phyloP scores from a whole-genome alignment of 2,113 vertebrate genomes.

The Pungitius pungitius region DNA sequence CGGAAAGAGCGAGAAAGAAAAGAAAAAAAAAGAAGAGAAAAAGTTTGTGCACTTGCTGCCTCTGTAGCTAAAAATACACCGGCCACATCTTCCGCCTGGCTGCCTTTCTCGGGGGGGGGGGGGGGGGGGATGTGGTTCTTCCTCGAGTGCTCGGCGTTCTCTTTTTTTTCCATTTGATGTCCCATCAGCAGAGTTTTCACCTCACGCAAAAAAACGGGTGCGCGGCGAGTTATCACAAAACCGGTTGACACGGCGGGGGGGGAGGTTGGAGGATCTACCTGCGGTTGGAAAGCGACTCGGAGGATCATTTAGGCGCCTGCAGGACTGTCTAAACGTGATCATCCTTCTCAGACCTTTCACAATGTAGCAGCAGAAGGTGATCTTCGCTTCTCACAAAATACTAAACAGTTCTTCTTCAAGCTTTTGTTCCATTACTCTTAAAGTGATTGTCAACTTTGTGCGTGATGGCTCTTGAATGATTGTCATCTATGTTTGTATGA shows the following conservation, averaged over 20 bases:
- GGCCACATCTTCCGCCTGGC: conserved; percentile 67
- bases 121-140: conserved; percentile 60
- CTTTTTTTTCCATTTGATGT: conserved; percentile 59
- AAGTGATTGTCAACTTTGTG: background rate
- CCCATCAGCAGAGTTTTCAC: conserved; percentile 26
- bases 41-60: conserved; percentile 74
- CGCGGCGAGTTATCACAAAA: conserved; percentile 24
- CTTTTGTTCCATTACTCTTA: background rate
- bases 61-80: conserved; percentile 72
- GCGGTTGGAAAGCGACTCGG: background rate
- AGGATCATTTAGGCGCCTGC: no score
- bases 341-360: background rate
- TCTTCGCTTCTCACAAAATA: background rate
- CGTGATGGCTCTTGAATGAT: background rate
- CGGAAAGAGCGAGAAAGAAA: conserved; percentile 34
- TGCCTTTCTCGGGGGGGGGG: conserved; percentile 56
- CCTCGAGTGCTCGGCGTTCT: conserved; percentile 50
- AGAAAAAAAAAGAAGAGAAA: conserved; percentile 13
- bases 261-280: background rate
- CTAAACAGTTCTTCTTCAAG: background rate
- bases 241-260: conserved; percentile 45
- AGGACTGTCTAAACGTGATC: background rate
- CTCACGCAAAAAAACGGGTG: background rate
- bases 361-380: background rate
- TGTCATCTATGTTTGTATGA: background rate